These are phyloP conservation scores for Epistrophella euchroma DNA, from an alignment of 2,888 invertebrate species.

Conservation along the genomic window DNA sequence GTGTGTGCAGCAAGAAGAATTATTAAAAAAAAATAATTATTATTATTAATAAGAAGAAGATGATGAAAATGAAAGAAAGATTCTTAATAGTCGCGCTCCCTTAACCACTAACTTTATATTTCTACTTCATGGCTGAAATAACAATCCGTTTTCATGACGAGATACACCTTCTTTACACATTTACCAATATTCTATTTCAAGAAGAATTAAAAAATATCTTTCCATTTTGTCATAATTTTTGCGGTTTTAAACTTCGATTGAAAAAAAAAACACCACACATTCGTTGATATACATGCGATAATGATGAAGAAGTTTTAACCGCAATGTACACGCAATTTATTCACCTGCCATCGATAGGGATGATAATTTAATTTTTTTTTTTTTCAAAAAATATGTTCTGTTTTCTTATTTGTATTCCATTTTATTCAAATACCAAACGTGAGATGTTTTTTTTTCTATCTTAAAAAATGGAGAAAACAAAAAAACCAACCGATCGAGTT, in stretches of 20 bases:
- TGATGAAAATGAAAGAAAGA: slow-evolving; percentile 19
- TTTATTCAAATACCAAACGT: slow-evolving; percentile 39
- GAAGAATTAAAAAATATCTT: slow-evolving; percentile 30
- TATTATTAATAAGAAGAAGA: slow-evolving; percentile 28
- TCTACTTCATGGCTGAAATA: slow-evolving; percentile 69
- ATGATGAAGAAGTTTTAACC: slow-evolving; percentile 51
- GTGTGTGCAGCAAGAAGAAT: slow-evolving; percentile 64
- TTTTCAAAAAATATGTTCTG: slow-evolving; percentile 13
- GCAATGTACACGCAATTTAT: slow-evolving; percentile 47
- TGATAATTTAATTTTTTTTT: slow-evolving; percentile 16
- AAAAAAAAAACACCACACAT: slow-evolving; percentile 45
- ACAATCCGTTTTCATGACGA: slow-evolving; percentile 28
- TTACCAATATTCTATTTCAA: slow-evolving; percentile 54
- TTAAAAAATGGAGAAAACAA: no score
- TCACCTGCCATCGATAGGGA: slow-evolving; percentile 51
- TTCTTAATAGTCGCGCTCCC: slow-evolving; percentile 73
- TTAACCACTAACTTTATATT: slow-evolving; percentile 62
- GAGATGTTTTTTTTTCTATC: slow-evolving; percentile 10
- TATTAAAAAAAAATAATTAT: not conserved
- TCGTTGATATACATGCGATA: not conserved
- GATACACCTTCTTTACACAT: slow-evolving; percentile 45
- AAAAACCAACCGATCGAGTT: slow-evolving; percentile 57
- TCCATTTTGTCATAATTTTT: slow-evolving; percentile 44
- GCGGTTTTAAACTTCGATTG: slow-evolving; percentile 59
- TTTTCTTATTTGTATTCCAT: slow-evolving; percentile 29